phyloP scores from a whole-genome alignment of 2,113 vertebrate species.

The Sapajus apella region DNA sequence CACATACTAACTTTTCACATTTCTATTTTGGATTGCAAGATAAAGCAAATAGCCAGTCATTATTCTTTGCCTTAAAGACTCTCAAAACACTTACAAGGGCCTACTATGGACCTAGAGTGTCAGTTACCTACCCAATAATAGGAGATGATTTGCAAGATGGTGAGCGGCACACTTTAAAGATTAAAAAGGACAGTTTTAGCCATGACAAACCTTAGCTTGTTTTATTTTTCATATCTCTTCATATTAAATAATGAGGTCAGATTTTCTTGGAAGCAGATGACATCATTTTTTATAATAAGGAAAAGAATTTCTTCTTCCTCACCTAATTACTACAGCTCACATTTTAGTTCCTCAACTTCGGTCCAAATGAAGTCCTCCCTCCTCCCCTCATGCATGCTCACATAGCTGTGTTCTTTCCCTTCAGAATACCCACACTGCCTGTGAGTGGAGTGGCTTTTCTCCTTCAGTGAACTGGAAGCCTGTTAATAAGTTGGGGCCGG shows the following conservation, averaged over 20 bases:
- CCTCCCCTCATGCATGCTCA: fast-evolving
- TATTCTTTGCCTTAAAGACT: background rate
- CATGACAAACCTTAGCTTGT: background rate
- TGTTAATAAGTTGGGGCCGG: background rate
- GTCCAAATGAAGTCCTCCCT: background rate
- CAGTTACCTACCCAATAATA: background rate
- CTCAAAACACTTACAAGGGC: background rate
- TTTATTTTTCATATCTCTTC: background rate
- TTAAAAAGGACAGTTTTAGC: constrained; percentile 18
- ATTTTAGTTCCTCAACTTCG: background rate
- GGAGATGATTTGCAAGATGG: background rate
- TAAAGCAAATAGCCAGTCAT: background rate
- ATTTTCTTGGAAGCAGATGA: constrained; percentile 21
- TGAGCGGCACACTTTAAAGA: background rate
- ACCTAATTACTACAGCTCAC: background rate
- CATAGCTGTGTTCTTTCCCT: background rate
- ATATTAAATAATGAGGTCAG: background rate
- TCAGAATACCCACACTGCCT: background rate
- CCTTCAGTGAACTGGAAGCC: background rate
- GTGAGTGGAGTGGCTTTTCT: background rate
- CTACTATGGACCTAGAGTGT: background rate
- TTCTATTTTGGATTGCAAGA: background rate
- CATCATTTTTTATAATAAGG: background rate
- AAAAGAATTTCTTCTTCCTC: background rate
- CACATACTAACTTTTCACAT: background rate